Evolutionary conservation across 1,140 invertebrate genomes (phyloP).

Genomic region (Meloidogyne exigua): DNA sequence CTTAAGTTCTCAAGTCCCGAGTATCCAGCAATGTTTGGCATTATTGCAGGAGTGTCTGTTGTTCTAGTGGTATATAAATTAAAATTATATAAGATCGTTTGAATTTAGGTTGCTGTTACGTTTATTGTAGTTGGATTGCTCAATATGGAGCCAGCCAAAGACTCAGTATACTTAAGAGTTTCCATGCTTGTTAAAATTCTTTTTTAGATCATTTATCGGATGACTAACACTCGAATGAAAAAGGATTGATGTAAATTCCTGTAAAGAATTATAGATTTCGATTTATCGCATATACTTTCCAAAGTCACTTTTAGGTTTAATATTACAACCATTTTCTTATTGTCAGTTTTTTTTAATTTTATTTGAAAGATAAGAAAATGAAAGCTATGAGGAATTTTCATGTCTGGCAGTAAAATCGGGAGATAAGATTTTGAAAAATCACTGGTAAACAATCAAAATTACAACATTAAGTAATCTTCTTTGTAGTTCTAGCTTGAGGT

Average conservation of each 20-base stretch:
- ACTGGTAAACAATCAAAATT: not conserved
- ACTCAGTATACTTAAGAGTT: constrained; percentile 44
- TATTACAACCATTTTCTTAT: too few species aligned
- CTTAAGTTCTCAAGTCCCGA: constrained; percentile 48
- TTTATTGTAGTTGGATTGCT: constrained; percentile 62
- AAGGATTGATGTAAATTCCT: constrained; percentile 50
- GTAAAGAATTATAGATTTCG: not conserved
- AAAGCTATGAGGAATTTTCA: not conserved
- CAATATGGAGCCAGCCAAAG: constrained; percentile 59
- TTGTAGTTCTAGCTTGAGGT: not conserved
- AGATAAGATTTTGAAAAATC: not conserved
- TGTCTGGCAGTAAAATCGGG: not conserved
- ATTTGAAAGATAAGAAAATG: not conserved
- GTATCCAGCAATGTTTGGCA: constrained; percentile 62
- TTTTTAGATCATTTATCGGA: constrained; percentile 52
- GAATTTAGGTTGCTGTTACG: constrained; percentile 41
- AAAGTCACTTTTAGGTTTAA: not conserved
- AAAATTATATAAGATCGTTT: not conserved
- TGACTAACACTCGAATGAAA: constrained; percentile 63
- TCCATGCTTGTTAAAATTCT: not conserved
- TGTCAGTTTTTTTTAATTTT: not conserved
- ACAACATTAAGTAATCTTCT: not conserved
- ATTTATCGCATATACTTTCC: not conserved
- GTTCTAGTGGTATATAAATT: constrained; percentile 32
- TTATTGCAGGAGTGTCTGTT: constrained; percentile 56